Base-by-base conservation (phyloP, 2,888 invertebrate species). In the Bhutanitis thaidina region DNA sequence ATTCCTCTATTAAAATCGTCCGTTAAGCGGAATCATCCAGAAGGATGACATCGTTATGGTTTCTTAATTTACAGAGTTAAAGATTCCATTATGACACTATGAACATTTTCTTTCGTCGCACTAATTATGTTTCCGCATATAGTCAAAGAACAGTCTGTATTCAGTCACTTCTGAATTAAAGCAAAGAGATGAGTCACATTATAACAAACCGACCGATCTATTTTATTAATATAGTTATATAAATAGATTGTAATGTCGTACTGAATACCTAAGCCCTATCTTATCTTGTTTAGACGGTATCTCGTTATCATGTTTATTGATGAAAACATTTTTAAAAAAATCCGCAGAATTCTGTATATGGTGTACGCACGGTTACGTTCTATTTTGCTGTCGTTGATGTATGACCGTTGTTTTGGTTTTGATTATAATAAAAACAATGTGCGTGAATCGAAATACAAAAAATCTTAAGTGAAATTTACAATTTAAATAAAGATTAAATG, bases 121-220 rank as follows among this genome's bases (percentile, higher is more conserved):
- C 32, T 32, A 32, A 32, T n/a, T 12, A 12, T 12, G 34, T 3
- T n/a, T 7, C n/a, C 34, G 4, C 3, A 5, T 34, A 20, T 8
- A 27, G 46, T 30, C 30, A 51, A 51, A 41, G 45, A 46, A 37
- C 29, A 37, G 16, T 41, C 20, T 37, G 36, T 46, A 51, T 46
- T 51, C 51, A 16, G 46, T 20, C 41, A 37, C n/a, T 16, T 40
- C 36, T 51, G 45, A 51, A 51, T 51, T 40, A 51, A 40, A 40
- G 30, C 36, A 36, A n/a, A 9, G 35, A 46, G 43, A 44, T 51
- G 51, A 51, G 20, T 51, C 45, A 51, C 41, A 40, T 29, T 7
- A 12, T 34, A 35, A 46, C 40, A 20, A 29, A 41, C 46, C 41
- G 46, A 30, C 41, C 32, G 29, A 41, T 25, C 32, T 16, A 41